Percentiles rank a stretch among this genome's conserved stretches.
These are phyloP conservation scores for Rynchops niger DNA, from an alignment of 2,113 vertebrate genomes.

Conservation along the genomic window DNA sequence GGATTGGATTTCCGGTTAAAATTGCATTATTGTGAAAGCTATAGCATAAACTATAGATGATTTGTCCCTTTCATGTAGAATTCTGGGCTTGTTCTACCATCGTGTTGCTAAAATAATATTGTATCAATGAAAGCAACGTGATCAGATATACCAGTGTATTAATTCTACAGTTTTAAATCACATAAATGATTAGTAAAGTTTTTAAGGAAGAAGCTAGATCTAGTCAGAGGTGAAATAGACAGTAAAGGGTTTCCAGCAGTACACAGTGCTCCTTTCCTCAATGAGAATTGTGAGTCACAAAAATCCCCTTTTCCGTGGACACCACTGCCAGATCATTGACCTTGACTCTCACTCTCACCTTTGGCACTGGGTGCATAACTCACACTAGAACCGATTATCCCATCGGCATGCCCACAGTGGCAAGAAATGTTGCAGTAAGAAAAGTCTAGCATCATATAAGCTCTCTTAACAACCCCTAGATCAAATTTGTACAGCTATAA, in stretches of 20 bases:
- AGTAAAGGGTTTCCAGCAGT: background rate
- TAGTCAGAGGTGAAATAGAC: background rate
- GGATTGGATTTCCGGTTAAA: background rate
- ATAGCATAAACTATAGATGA: background rate
- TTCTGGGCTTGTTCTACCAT: background rate
- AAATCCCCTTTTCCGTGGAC: background rate
- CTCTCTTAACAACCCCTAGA: background rate
- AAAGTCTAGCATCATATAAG: background rate
- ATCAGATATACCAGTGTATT: background rate
- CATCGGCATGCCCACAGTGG: background rate
- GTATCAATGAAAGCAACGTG: fast-evolving
- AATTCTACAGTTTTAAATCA: background rate
- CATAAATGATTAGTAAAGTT: background rate
- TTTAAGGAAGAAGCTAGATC: background rate
- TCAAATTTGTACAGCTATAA: background rate
- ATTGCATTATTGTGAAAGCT: background rate
- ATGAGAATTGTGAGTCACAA: background rate
- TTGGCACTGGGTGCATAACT: background rate
- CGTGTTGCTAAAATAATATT: background rate
- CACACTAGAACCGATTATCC: background rate
- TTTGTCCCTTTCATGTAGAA: background rate
- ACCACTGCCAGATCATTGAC: background rate
- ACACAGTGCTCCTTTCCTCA: background rate
- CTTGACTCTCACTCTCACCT: slow-evolving; percentile 11
- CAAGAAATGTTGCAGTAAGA: background rate